These are phyloP conservation scores for Nemoura dubitans DNA, from an alignment of 2,888 invertebrate species.

Conservation along the genomic window DNA sequence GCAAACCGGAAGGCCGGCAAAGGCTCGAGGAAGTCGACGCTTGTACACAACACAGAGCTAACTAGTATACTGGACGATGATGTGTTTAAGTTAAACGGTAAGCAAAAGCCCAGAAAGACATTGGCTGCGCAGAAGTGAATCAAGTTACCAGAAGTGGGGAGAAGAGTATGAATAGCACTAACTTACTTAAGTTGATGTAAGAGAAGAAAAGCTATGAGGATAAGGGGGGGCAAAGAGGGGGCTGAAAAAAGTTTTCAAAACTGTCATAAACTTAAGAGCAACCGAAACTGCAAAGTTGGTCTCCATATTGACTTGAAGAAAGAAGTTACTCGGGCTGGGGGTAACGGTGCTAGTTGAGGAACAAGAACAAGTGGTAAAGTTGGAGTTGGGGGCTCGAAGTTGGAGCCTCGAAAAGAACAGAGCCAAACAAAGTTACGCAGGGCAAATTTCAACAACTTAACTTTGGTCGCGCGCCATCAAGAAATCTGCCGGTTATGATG, in stretches of 20 bases:
- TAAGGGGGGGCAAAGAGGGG: slow-evolving; percentile 47
- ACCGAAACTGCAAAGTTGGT: slow-evolving; percentile 50
- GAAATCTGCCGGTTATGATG: slow-evolving; percentile 38
- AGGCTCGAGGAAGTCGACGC: background rate
- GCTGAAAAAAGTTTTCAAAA: slow-evolving; percentile 59
- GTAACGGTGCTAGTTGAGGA: slow-evolving; percentile 44
- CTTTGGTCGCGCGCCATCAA: slow-evolving; percentile 44
- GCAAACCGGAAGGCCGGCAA: background rate
- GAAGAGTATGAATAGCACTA: slow-evolving; percentile 43
- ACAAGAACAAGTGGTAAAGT: slow-evolving; percentile 48
- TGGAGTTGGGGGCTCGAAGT: slow-evolving; percentile 45
- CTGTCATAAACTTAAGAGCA: slow-evolving; percentile 59
- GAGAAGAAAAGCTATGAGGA: slow-evolving; percentile 48
- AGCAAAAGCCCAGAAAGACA: slow-evolving; percentile 45
- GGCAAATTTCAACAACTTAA: slow-evolving; percentile 47
- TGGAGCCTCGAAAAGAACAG: slow-evolving; percentile 47
- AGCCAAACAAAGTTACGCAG: slow-evolving; percentile 40
- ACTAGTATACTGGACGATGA: slow-evolving; percentile 40
- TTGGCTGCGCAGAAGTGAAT: slow-evolving; percentile 44
- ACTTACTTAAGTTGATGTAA: slow-evolving; percentile 49
- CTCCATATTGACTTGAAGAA: slow-evolving; percentile 49
- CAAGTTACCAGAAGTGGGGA: slow-evolving; percentile 47
- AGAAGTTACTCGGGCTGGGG: slow-evolving; percentile 43
- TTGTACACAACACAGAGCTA: slow-evolving; percentile 39
- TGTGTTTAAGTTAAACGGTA: slow-evolving; percentile 42